Evolutionary conservation across 2,888 invertebrate genomes (phyloP), one percentile per base, ranked within the genome.

Genomic region (Melangyna quadrimaculata): DNA sequence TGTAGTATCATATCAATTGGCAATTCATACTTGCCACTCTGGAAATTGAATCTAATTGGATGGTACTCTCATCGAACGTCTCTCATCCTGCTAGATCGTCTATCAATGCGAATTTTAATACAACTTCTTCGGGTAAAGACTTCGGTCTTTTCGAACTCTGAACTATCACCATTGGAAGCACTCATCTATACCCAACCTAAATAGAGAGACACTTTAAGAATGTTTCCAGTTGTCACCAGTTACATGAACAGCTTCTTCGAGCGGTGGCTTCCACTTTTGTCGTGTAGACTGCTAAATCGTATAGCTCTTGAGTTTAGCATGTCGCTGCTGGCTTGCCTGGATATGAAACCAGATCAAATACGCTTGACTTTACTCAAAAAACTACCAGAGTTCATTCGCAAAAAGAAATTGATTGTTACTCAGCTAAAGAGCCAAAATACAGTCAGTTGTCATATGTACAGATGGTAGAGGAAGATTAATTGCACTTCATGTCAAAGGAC

Each of bases 231-330:
- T 19, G 94, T 96, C 0, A 95, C 95, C 0, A 94, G 95, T 88
- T 96, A 95, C 88, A 95, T 96, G 88, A 95, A 95, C 89, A 96
- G 97, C 89, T 94, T 95, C 8, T 96, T 96, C 87, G 96, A 96
- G 89, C 94, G 95, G 32, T 93, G 94, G 88, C 91, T 97, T 69
- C 95, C 96, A 0, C 95, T 95, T 61, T 90, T 97, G 4, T 95
- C 96, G 9, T 95, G 96, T 87, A 93, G 95, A 43, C 92, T 96
- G 35, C 91, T 97, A 22, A 95, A 94, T 89, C 94, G 94, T 88
- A 94, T 96, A 89, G 95, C 96, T 29, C 91, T 94, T 87, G 94
- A 95, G 89, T 95, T 95, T 87, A 95, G 95, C 89, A 95, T 96
- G 94, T 96, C 97, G 0, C 92, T 97, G 40, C 93, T 97, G 89